phyloP scores from a whole-genome alignment of 2,888 invertebrate species.

The Euspilapteryx auroguttella region DNA sequence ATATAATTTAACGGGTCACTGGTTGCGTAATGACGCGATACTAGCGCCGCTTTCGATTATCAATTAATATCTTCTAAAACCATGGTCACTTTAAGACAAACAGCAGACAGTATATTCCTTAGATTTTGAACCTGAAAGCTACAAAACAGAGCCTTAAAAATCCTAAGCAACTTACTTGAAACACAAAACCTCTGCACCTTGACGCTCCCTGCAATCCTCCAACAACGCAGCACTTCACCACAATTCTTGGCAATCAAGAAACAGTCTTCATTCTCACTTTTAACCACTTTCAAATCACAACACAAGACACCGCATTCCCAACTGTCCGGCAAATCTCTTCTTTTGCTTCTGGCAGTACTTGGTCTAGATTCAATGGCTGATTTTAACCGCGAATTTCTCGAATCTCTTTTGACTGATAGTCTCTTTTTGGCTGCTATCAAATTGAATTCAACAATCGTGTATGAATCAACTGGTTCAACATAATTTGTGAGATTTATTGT shows the following conservation, averaged over 20 bases:
- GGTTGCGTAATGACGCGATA: too few relatives aligned
- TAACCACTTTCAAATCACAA: slow-evolving; percentile 30
- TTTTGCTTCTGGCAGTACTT: slow-evolving; percentile 27
- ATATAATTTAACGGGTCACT: too few relatives aligned
- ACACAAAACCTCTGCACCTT: slow-evolving; percentile 24
- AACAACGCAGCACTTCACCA: slow-evolving; percentile 38
- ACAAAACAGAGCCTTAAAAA: too few relatives aligned
- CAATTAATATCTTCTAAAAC: too few relatives aligned
- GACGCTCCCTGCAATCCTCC: slow-evolving; percentile 18
- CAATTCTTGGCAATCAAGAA: slow-evolving; percentile 30
- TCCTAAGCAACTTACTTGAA: slow-evolving; percentile 31
- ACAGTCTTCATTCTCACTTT: slow-evolving; percentile 18
- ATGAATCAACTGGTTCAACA: slow-evolving; percentile 17
- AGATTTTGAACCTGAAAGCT: too few relatives aligned
- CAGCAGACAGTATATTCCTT: too few relatives aligned
- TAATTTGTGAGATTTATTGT: slow-evolving; percentile 23
- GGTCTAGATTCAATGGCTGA: slow-evolving; percentile 19
- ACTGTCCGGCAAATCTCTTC: slow-evolving; percentile 15
- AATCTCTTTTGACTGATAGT: slow-evolving; percentile 14
- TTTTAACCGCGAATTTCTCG: slow-evolving; percentile 26
- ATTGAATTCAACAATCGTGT: too few relatives aligned
- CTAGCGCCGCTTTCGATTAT: too few relatives aligned
- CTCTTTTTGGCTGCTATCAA: slow-evolving; percentile 35
- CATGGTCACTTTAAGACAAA: too few relatives aligned
- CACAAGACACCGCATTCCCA: slow-evolving; percentile 33